These are phyloP conservation scores for Agrypnus murinus DNA, from an alignment of 2,888 invertebrate species.

Conservation along the genomic window DNA sequence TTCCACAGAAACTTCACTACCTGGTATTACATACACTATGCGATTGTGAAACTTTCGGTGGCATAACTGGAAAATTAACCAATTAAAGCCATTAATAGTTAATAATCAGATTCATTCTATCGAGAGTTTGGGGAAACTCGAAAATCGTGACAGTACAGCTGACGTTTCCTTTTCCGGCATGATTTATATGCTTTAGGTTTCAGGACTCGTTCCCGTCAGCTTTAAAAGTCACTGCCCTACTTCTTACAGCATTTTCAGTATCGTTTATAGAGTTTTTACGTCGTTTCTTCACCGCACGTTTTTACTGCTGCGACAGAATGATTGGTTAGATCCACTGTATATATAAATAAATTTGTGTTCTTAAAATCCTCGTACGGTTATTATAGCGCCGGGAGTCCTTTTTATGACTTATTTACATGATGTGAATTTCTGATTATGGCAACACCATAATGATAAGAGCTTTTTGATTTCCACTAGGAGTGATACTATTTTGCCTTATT, in stretches of 20 bases:
- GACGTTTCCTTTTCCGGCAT: conserved; percentile 29
- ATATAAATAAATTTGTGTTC: conserved; percentile 29
- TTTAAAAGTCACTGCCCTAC: conserved; percentile 36
- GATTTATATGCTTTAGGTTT: conserved; percentile 31
- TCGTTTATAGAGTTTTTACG: conserved; percentile 28
- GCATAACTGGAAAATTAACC: too few relatives aligned
- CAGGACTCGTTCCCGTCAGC: conserved; percentile 28
- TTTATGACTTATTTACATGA: conserved; percentile 9
- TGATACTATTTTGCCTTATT: background rate
- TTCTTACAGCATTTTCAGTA: conserved; percentile 25
- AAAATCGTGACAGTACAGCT: conserved; percentile 17
- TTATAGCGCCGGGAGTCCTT: conserved; percentile 3
- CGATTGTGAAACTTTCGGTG: too few relatives aligned
- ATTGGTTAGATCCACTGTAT: conserved; percentile 28
- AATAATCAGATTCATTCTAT: conserved; percentile 24
- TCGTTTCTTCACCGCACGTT: conserved; percentile 27
- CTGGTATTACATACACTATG: too few relatives aligned
- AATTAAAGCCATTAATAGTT: conserved; percentile 8
- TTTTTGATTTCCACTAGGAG: background rate
- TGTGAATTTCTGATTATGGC: conserved; percentile 1
- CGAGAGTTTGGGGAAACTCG: background rate
- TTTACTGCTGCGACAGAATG: conserved; percentile 27
- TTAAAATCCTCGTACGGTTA: conserved; percentile 20
- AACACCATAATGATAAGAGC: background rate
- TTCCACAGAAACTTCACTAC: too few relatives aligned